Base-by-base conservation (phyloP, 2,113 vertebrate genomes). In the Dendrocopos noguchii region DNA sequence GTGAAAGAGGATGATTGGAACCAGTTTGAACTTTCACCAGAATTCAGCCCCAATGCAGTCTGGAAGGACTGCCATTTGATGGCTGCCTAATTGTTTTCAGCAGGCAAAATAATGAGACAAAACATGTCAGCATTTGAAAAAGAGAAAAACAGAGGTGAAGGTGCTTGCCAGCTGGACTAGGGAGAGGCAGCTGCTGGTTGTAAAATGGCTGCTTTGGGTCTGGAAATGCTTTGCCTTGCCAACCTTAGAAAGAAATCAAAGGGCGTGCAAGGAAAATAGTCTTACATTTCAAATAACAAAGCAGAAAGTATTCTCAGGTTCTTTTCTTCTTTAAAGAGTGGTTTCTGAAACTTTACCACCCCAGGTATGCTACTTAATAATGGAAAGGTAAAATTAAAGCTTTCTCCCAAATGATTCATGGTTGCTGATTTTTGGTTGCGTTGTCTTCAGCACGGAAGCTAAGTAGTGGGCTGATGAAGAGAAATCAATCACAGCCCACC, bases 191-290 rank as follows among this genome's bases (percentile, higher is more conserved):
- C 55, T 90, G 81, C 36, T 74, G 84, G 66, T 74, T 90, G 68
- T 87, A 94, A 88, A 94, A 94, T 75, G 84, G 53, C 46, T 80
- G 42, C 47, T 78, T 94, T 91, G 46, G 27, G 44, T 82, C 74
- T 84, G 55, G 64, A 83, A 67, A 39, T 25, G 18, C 42, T 87
- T 87, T 1, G 0, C 14, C 78, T 79, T 92, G 84, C 80, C 88
- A 91, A 70, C 79, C 47, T 36, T 47, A 27, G 55, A 83, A 36
- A 86, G 22, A 82, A 72, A 84, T 65, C 1, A 9, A 80, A 65
- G 29, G 34, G 20, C 0, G 0, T 19, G 14, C 61, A 78, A 44
- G 72, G 47, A 87, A 92, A 90, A 78, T 6, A 27, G 36, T 56
- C 60, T 66, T 20, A 10, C 21, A 39, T 29, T 94, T 77, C 5